These are phyloP conservation scores for Drosophila busckii DNA, from an alignment of 1,140 invertebrate species.

Conservation along the genomic window DNA sequence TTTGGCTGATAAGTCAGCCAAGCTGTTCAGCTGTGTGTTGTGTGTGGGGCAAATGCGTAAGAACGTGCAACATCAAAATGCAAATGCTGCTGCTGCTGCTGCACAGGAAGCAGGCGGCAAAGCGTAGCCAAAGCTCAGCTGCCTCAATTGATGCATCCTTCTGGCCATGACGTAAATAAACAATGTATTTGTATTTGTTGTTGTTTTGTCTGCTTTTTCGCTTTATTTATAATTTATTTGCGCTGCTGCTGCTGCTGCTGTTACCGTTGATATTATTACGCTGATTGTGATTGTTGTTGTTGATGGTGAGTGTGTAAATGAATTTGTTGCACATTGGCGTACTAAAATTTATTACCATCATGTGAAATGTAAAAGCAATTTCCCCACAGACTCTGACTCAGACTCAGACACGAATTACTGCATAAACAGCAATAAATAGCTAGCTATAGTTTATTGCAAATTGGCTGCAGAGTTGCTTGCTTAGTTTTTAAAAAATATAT, in stretches of 20 bases:
- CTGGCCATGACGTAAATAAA: constrained; percentile 57
- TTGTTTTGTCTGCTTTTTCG: constrained; percentile 44
- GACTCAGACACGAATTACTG: too few relatives aligned
- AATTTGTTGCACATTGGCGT: constrained; percentile 61
- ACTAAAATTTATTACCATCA: constrained; percentile 60
- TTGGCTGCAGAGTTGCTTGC: too few relatives aligned
- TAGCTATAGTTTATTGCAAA: too few relatives aligned
- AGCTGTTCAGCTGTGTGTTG: constrained; percentile 25
- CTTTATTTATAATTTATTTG: not conserved
- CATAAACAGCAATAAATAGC: too few relatives aligned
- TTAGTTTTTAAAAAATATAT: too few relatives aligned
- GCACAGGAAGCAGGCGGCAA: not conserved
- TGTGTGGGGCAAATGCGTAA: too few relatives aligned
- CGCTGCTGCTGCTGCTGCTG: constrained; percentile 3
- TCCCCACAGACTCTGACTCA: too few relatives aligned
- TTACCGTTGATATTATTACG: not conserved
- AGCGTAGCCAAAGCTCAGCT: not conserved
- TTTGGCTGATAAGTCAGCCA: constrained; percentile 55
- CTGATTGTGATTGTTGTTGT: constrained; percentile 18
- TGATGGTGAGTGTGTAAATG: constrained; percentile 48
- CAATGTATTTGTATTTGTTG: constrained; percentile 72
- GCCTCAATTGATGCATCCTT: constrained; percentile 28
- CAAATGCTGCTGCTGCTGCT: too few relatives aligned
- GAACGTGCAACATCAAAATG: too few relatives aligned
- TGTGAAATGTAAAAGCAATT: constrained; percentile 22